Evolutionary conservation across 2,888 invertebrate genomes (phyloP), one percentile per base, ranked within the genome.

Genomic region (Drosophila subsilvestris): DNA sequence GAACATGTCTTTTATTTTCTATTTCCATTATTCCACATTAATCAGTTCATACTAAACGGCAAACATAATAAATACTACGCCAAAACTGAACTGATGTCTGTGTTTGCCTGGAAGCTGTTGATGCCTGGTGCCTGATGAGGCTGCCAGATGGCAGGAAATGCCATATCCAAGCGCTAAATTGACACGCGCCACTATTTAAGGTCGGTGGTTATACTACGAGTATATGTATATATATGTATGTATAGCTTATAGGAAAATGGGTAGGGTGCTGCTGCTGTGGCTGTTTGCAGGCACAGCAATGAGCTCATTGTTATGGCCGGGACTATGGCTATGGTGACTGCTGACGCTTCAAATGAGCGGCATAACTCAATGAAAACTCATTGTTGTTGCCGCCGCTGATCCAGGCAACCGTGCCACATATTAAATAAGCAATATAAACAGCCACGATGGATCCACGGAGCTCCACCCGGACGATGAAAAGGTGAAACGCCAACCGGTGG

Each of bases 381-480:
- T 83, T 67, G 72, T 50, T 67, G 63, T 7, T 50, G 50, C 49
- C 50, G 22, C 57, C 63, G 50, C 62, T 72, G 71, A 79, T 69
- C 75, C 87, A 88, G 81, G 77, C 83, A 86, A 71, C 71, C 85
- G 85, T 81, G 85, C 37, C 79, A 84, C 81, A 87, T 84, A 87
- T 88, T 84, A 87, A 84, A 84, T 84, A 89, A 88, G 89, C 83
- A 89, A 89, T 85, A 85, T 85, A 89, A 84, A 87, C 83, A 86
- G 74, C 32, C 54, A 53, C 58, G 17, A 53, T 44, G 17, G 53
- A 44, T 45, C 45, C 63, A 43, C 56, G 4, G 22, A 3, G 22
- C 22, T 4, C 32, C 7, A 12, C 6, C 12, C 27, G 45, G 50
- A 45, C 22, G 69, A 54, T 78, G 68, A 71, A 79, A 85, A 79